phyloP scores from a whole-genome alignment of 2,888 invertebrate species.

The Hanleya hanleyi region DNA sequence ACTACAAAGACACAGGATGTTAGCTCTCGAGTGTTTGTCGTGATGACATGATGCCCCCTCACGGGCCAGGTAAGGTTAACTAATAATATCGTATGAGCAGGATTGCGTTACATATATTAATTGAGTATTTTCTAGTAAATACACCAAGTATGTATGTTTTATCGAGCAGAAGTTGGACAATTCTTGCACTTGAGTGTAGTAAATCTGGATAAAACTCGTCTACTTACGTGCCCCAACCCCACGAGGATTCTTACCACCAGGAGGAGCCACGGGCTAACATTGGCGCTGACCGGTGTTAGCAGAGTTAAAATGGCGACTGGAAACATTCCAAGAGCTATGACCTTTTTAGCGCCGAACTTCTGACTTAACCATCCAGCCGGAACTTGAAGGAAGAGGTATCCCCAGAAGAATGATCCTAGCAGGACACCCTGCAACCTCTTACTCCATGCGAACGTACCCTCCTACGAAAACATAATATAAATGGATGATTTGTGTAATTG shows the following conservation, averaged over 20 bases:
- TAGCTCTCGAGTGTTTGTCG: no score
- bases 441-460: constrained; percentile 76
- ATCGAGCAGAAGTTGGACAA: no score
- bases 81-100: no score
- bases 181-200: no score
- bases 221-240: constrained; percentile 55
- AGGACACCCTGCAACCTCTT: constrained; percentile 76
- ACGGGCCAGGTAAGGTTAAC: no score
- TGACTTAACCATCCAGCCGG: constrained; percentile 57
- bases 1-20: no score
- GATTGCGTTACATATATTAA: no score
- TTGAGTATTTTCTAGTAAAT: no score
- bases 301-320: constrained; percentile 43
- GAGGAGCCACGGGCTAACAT: constrained; percentile 41
- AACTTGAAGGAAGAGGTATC: constrained; percentile 72
- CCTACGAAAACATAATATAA: constrained; percentile 39
- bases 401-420: constrained; percentile 77
- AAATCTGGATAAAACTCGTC: no score
- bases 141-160: no score
- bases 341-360: constrained; percentile 59
- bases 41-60: no score
- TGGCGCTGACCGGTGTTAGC: constrained; percentile 50
- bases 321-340: constrained; percentile 58
- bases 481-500: no score
- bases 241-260: constrained; percentile 47